Evolutionary conservation across 1,140 invertebrate genomes (phyloP).

Genomic region (Spodoptera frugiperda): DNA sequence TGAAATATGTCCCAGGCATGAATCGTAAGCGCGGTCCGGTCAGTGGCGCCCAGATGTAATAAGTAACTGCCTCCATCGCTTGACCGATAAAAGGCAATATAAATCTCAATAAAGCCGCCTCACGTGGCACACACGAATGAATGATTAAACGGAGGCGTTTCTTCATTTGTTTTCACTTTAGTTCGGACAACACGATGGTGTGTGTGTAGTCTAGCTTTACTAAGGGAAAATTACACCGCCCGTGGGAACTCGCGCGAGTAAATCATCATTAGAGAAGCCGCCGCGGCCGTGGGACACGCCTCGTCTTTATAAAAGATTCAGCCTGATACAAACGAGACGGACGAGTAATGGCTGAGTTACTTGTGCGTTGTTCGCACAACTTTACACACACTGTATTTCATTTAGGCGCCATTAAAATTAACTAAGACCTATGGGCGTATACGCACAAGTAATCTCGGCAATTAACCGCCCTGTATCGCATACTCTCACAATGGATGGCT

Average conservation of each 20-base stretch:
- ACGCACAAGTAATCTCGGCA: slow-evolving; percentile 38
- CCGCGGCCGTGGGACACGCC: slow-evolving; percentile 67
- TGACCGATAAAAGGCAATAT: slow-evolving; percentile 66
- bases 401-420: slow-evolving; percentile 49
- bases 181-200: slow-evolving; percentile 64
- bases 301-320: slow-evolving; percentile 83
- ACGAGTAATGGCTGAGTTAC: slow-evolving; percentile 62
- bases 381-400: slow-evolving; percentile 33
- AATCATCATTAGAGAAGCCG: slow-evolving; percentile 78
- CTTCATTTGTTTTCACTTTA: slow-evolving; percentile 81
- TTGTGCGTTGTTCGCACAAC: slow-evolving; percentile 43
- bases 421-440: slow-evolving; percentile 40
- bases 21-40: background rate
- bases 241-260: slow-evolving; percentile 73
- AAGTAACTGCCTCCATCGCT: slow-evolving; percentile 39
- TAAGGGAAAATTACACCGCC: slow-evolving; percentile 80
- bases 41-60: slow-evolving; percentile 11
- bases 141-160: slow-evolving; percentile 78
- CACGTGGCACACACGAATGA: slow-evolving; percentile 69
- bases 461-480: slow-evolving; percentile 30
- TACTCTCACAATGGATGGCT: slow-evolving; percentile 13
- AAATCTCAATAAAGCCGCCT: slow-evolving; percentile 77
- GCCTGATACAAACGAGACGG: slow-evolving; percentile 77
- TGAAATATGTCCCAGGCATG: background rate
- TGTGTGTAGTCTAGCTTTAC: slow-evolving; percentile 64